phyloP scores from a whole-genome alignment of 2,113 vertebrate species.

The Platysteira castanea region DNA sequence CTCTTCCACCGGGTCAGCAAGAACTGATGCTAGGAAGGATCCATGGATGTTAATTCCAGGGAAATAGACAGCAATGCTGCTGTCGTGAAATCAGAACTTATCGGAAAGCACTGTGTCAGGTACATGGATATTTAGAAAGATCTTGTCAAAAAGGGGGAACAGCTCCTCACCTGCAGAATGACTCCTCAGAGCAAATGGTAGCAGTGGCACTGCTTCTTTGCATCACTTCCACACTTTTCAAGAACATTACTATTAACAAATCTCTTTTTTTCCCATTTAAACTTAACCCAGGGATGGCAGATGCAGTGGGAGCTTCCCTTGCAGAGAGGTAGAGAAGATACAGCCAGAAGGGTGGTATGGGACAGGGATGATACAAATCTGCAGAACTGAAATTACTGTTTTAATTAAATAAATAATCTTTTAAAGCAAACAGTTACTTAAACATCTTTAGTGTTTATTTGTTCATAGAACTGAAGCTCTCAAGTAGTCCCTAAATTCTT shows the following conservation, averaged over 20 bases:
- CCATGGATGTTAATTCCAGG: no score
- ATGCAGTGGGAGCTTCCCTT: background rate
- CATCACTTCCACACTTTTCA: background rate
- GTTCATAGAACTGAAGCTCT: background rate
- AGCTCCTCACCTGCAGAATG: background rate
- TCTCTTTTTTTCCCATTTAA: background rate
- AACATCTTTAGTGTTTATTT: background rate
- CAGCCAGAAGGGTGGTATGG: background rate
- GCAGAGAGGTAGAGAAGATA: background rate
- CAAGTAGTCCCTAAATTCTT: background rate
- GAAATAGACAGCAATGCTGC: background rate
- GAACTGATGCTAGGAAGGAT: rapidly evolving
- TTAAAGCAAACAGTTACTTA: background rate
- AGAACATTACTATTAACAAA: background rate
- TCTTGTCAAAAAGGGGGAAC: background rate
- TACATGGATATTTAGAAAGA: rapidly evolving
- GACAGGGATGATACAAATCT: background rate
- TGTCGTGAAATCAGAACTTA: background rate
- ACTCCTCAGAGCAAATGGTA: background rate
- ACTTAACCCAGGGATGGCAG: background rate
- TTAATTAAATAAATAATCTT: background rate
- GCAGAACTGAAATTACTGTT: background rate
- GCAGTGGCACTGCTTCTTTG: background rate
- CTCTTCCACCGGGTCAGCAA: background rate
- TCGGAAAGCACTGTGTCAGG: background rate